Conservation (phyloP, 2,888 invertebrate species). For the Hetaerina titia region DNA sequence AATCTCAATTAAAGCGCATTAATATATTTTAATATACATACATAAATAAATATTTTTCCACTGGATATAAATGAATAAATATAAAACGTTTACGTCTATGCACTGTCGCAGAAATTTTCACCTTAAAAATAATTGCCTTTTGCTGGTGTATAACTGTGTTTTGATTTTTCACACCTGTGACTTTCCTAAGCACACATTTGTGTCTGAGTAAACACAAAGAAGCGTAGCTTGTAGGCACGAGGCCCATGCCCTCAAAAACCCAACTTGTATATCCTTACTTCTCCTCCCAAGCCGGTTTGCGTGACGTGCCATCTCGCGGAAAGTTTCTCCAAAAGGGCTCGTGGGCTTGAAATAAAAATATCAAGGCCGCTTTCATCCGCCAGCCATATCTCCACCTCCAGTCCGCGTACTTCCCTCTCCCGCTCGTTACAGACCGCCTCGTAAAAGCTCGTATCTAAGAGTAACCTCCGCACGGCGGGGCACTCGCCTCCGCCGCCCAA, state of each 20-base stretch:
- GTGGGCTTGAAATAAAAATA: background rate
- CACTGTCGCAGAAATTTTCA: too few relatives aligned
- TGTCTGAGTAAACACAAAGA: too few relatives aligned
- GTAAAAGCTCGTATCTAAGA: slow-evolving; percentile 32
- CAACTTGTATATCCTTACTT: background rate
- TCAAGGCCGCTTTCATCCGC: background rate
- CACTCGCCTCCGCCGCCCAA: too few relatives aligned
- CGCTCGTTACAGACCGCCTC: slow-evolving; percentile 6
- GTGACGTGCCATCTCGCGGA: background rate
- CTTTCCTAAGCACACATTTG: too few relatives aligned
- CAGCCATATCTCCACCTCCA: background rate
- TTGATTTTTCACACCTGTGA: too few relatives aligned
- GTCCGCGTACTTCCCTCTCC: background rate
- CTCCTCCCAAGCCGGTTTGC: background rate
- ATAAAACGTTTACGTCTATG: too few relatives aligned
- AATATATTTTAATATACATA: too few relatives aligned
- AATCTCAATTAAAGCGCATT: too few relatives aligned
- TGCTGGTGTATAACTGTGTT: too few relatives aligned
- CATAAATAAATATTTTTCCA: too few relatives aligned
- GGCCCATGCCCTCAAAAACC: background rate
- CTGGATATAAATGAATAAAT: too few relatives aligned
- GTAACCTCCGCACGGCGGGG: background rate
- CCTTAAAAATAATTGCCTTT: too few relatives aligned
- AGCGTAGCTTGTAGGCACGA: background rate
- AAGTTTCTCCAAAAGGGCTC: background rate